Evolutionary conservation across 2,113 vertebrate species (phyloP), one percentile per base, ranked within the genome.

Genomic region (Upupa epops): DNA sequence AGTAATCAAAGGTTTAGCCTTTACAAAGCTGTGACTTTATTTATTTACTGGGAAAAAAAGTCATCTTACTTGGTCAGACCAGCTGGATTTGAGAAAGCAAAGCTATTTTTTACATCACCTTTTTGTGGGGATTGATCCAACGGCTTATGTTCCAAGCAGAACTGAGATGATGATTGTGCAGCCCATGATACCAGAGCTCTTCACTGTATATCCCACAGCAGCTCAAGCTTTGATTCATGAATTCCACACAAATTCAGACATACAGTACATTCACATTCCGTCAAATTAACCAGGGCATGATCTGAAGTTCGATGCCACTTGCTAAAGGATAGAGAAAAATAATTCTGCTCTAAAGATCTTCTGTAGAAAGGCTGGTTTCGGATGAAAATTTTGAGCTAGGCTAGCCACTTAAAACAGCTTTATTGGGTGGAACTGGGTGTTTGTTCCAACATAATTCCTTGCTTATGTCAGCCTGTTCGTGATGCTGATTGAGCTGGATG

Each of bases 381-480:
- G 18, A 72, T 26, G 5, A 79, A 58, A 72, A 69, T 58, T 79
- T 69, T 46, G 59, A 87, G 45, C 71, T 64, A 34, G 61, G 7
- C 34, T 84, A 0, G 4, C 34, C 36, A 9, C 29, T 75, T 49
- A 45, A 64, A 79, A 68, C 1, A 68, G 45, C 82, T 72, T 87
- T 78, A 78, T 29, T 61, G 72, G 61, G 58, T 71, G 75, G 61
- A 86, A 88, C 52, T 65, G 48, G 36, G n/a, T 60, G 51, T 89
- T 88, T 68, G 59, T 70, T 73, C 40, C 72, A 83, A 32, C 26
- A 73, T 56, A 85, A 85, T 70, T 79, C 88, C 51, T 80, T 58
- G 51, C 68, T 88, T 87, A 66, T 92, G n/a, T 84, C 49, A 91
- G 78, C 71, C 32, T 74, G 69, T 74, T 89, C 69, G 72, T 52